Conservation (phyloP, 2,888 invertebrate genomes). For the Digitonthophagus gazella region DNA sequence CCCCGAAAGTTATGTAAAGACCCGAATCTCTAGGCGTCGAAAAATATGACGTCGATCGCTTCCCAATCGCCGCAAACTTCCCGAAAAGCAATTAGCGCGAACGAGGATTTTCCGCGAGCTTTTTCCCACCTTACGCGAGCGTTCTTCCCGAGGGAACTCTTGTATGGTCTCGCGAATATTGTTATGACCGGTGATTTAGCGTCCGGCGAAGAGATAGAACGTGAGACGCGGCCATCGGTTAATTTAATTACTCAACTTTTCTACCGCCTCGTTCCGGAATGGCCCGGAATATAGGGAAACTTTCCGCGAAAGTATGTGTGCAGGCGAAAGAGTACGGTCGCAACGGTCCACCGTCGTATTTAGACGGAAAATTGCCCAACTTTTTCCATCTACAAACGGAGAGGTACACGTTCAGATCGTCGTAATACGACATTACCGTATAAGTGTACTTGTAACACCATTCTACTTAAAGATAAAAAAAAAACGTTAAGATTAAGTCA, state of each 20-base stretch:
- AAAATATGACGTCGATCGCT: background rate
- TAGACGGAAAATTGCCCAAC: constrained; percentile 4
- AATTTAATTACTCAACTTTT: constrained; percentile 15
- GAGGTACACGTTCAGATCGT: background rate
- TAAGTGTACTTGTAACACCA: background rate
- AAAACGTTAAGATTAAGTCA: background rate
- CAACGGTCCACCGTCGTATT: background rate
- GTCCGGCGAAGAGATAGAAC: background rate
- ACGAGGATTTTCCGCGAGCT: background rate
- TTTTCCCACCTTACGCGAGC: constrained; percentile 6
- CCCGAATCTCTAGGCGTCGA: background rate
- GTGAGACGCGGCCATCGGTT: constrained; percentile 13
- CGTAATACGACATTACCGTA: background rate
- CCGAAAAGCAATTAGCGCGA: background rate
- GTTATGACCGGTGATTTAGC: background rate
- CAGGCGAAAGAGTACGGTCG: background rate
- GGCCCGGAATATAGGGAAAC: background rate
- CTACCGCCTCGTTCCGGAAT: background rate
- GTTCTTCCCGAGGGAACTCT: too few species aligned
- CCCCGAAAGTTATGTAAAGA: background rate
- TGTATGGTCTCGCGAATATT: background rate
- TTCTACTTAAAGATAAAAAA: background rate
- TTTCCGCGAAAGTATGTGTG: background rate
- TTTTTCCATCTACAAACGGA: background rate
- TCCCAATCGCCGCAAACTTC: constrained; percentile 7